Percentiles rank a stretch among this genome's conserved stretches.
Evolutionary conservation across 2,888 invertebrate genomes (phyloP).

Genomic region (Lycaena phlaeas): DNA sequence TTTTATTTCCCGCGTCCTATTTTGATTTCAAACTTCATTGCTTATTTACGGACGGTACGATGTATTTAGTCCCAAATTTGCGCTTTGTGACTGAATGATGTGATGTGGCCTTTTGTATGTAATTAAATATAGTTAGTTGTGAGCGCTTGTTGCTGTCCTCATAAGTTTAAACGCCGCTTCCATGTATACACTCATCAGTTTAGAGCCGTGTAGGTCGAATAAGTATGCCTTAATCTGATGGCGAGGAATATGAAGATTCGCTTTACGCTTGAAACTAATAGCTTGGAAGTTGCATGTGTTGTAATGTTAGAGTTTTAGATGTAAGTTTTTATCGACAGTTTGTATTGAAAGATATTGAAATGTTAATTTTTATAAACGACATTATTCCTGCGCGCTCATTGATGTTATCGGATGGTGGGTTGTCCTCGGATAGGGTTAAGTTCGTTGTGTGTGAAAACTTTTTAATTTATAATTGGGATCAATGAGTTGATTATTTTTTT

Average conservation of each 20-base stretch:
- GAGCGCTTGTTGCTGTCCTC: constrained; percentile 60
- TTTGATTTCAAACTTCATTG: too few relatives aligned
- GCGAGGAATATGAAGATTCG: constrained; percentile 25
- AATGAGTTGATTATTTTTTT: constrained; percentile 56
- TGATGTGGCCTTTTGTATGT: constrained; percentile 72
- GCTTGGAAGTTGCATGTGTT: constrained; percentile 41
- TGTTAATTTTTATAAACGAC: constrained; percentile 54
- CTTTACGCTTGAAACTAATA: constrained; percentile 43
- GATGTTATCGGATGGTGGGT: constrained; percentile 50
- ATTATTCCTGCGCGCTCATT: constrained; percentile 65
- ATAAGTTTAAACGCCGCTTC: constrained; percentile 52
- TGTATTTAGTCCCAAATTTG: constrained; percentile 30
- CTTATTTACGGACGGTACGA: too few relatives aligned
- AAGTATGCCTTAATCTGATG: constrained; percentile 50
- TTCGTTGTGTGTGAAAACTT: constrained; percentile 52
- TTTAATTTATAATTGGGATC: constrained; percentile 67
- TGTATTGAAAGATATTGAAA: constrained; percentile 57
- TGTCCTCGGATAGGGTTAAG: constrained; percentile 59
- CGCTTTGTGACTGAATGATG: constrained; percentile 73
- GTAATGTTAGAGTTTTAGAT: constrained; percentile 47
- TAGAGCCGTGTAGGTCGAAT: constrained; percentile 47
- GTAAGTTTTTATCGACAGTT: constrained; percentile 68
- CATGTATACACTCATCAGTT: constrained; percentile 51
- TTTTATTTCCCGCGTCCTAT: too few relatives aligned
- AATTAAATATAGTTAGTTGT: constrained; percentile 54